Base-by-base conservation (phyloP, 2,797 vertebrate genomes). In the Muscicapa comitata region DNA sequence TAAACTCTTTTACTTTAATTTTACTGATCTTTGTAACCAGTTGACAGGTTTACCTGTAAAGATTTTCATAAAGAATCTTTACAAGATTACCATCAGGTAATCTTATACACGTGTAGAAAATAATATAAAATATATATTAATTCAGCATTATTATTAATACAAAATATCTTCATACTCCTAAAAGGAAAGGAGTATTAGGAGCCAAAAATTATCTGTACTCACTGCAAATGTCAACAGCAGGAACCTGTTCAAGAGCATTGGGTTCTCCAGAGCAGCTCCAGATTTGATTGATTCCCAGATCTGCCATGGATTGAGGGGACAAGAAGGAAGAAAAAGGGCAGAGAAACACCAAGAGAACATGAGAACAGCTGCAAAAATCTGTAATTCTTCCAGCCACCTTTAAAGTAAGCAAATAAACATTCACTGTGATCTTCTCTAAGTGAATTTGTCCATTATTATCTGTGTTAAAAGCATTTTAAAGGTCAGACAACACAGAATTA, bases 171-270 rank as follows among this genome's bases (percentile, higher is more conserved):
- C 65, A 53, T 10, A 63, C 24, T 43, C 15, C n/a, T 38, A 16
- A 33, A 55, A 79, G 73, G 5, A 19, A 71, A 40, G 40, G 16
- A 40, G 40, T 40, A 76, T 25, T 3, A 57, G 3, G 23, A 42
- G 37, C 54, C 7, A 16, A 5, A 50, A 77, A 62, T 20, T 7
- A 24, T n/a, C 4, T 12, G 85, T 92, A 99, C 99, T 93, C 97
- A 99, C 99, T 21, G 99, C 99, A 71, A 99, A 99, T 5, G 99
- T 99, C 97, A 99, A 96, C 53, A 99, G 98, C 88, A 99, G 97
- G 95, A 99, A 99, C 96, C 97, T 99, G 97, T 98, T 99, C 90
- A 99, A 96, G 70, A 99, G 95, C 57, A 99, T 97, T 3, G 99
- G 99, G 95, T 99, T 98, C 84, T 98, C 98, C 33, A 99, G 79